Percentiles rank a stretch among this genome's conserved stretches.
Conservation (phyloP, 2,888 invertebrate genomes). For the Apotomis betuletana region DNA sequence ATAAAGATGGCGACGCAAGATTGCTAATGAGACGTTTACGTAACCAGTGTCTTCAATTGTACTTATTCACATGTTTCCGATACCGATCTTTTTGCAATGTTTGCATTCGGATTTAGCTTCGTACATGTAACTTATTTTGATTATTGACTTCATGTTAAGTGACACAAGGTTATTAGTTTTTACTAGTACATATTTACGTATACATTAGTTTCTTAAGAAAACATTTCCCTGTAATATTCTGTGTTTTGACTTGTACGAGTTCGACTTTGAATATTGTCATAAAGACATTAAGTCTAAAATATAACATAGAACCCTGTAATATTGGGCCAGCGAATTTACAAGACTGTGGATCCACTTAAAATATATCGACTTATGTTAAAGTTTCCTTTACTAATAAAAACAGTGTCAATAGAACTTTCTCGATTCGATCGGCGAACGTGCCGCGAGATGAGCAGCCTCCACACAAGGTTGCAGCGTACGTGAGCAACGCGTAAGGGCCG, state of each 20-base stretch:
- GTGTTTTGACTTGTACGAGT: too few species aligned
- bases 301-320: too few species aligned
- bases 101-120: neutral
- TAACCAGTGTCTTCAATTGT: neutral
- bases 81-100: slow-evolving; percentile 13
- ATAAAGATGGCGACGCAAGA: neutral
- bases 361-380: neutral
- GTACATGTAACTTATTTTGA: neutral
- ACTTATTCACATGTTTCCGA: slow-evolving; percentile 13
- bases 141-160: slow-evolving; percentile 3
- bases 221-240: too few species aligned
- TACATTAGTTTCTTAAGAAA: neutral
- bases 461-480: slow-evolving; percentile 49
- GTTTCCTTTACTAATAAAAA: neutral
- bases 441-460: slow-evolving; percentile 47
- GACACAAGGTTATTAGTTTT: slow-evolving; percentile 9
- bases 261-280: too few species aligned
- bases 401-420: slow-evolving; percentile 17
- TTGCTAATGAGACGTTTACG: slow-evolving; percentile 15
- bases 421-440: slow-evolving; percentile 14
- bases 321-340: too few species aligned
- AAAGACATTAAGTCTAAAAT: too few species aligned
- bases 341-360: too few species aligned
- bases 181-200: neutral
- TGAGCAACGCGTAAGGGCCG: slow-evolving; percentile 40